A percentile compares a stretch with the other conserved stretches of the same genome.
These are phyloP conservation scores for Diplodus sargus DNA, from an alignment of 2,797 vertebrate genomes.

Conservation along the genomic window DNA sequence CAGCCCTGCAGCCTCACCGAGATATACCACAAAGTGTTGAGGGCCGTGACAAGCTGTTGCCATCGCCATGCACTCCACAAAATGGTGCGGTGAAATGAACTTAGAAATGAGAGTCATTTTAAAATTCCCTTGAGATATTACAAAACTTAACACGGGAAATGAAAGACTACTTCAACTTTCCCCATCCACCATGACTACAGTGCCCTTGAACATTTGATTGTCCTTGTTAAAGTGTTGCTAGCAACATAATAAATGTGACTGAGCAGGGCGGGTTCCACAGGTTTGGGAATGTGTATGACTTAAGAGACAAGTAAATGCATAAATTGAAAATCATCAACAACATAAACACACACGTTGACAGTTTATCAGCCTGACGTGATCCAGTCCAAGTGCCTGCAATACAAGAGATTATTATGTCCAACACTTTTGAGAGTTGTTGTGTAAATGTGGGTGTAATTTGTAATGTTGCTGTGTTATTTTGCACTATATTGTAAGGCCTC, in stretches of 20 bases:
- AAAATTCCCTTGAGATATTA: constrained; percentile 18
- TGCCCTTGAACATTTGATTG: constrained; percentile 5
- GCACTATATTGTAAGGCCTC: not conserved
- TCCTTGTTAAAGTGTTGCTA: not conserved
- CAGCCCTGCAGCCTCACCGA: constrained; percentile 33
- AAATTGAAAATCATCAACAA: not conserved
- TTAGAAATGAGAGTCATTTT: constrained; percentile 26
- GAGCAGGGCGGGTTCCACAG: not conserved
- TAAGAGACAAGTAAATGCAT: not conserved
- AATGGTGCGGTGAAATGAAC: constrained; percentile 30
- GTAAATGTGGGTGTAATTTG: not conserved
- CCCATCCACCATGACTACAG: not conserved
- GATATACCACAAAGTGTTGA: constrained; percentile 63
- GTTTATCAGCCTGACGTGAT: not conserved
- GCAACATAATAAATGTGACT: not conserved
- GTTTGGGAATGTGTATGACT: not conserved
- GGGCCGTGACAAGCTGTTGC: constrained; percentile 54
- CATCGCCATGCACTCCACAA: constrained; percentile 24
- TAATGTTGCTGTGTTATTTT: not conserved
- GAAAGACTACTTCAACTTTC: constrained; percentile 20
- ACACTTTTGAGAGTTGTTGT: not conserved
- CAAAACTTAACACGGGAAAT: constrained; percentile 9
- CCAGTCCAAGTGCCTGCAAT: not conserved
- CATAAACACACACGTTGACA: not conserved
- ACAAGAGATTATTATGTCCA: not conserved